phyloP scores from a whole-genome alignment of 2,888 invertebrate species.

The Lithophane semibrunnea region DNA sequence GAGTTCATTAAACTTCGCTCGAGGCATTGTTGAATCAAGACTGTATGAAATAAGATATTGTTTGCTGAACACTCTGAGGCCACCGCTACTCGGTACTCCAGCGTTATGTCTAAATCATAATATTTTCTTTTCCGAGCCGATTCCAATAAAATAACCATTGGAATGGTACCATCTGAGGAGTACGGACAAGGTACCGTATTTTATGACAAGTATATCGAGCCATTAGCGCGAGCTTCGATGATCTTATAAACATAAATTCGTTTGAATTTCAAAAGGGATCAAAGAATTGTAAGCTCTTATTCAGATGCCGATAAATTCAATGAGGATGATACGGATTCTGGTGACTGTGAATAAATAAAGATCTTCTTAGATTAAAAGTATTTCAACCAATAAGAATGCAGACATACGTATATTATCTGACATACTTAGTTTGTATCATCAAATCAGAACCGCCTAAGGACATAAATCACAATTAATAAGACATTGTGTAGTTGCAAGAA shows the following conservation, averaged over 20 bases:
- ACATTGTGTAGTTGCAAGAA: slow-evolving; percentile 54
- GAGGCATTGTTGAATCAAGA: slow-evolving; percentile 59
- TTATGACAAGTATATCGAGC: slow-evolving; percentile 38
- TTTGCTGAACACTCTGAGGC: slow-evolving; percentile 74
- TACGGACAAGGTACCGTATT: slow-evolving; percentile 39
- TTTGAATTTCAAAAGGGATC: slow-evolving; percentile 44
- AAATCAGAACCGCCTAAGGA: slow-evolving; percentile 46
- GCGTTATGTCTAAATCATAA: slow-evolving; percentile 62
- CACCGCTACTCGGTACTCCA: slow-evolving; percentile 33
- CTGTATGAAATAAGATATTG: slow-evolving; percentile 77
- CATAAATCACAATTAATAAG: slow-evolving; percentile 66
- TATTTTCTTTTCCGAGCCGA: slow-evolving; percentile 60
- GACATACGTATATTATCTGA: slow-evolving; percentile 30
- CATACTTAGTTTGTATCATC: slow-evolving; percentile 27
- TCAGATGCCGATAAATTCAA: slow-evolving; percentile 28
- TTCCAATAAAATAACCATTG: slow-evolving; percentile 51
- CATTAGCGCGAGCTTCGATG: slow-evolving; percentile 35
- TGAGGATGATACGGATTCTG: slow-evolving; percentile 30
- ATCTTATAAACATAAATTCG: slow-evolving; percentile 38
- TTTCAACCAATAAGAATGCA: slow-evolving; percentile 13
- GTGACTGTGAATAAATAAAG: slow-evolving; percentile 25
- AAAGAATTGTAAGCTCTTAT: slow-evolving; percentile 18
- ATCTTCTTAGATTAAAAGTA: slow-evolving; percentile 27
- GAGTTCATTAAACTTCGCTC: slow-evolving; percentile 56
- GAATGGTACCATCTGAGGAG: slow-evolving; percentile 46